Evolutionary conservation across 37 sponge, comb jelly and placozoan genomes (phyloP).

Genomic region (Theonella swinhoei): DNA sequence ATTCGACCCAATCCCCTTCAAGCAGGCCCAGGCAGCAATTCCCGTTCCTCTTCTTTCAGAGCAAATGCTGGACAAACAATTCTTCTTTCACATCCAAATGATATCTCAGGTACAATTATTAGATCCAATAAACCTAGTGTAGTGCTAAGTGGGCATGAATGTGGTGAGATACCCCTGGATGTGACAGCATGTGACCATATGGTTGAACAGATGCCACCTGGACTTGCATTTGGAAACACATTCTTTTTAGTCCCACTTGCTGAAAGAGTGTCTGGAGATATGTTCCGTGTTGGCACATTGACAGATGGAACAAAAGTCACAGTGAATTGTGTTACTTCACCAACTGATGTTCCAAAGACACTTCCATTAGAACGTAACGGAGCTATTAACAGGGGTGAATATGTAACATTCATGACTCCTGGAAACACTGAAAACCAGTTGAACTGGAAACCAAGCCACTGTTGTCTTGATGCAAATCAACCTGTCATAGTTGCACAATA

Average conservation of each 20-base stretch:
- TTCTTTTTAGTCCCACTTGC: slow-evolving; percentile 25
- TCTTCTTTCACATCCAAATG: neutral
- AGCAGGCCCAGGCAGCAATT: neutral
- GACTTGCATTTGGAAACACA: slow-evolving; percentile 10
- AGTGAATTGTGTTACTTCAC: slow-evolving; percentile 13
- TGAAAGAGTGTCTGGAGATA: slow-evolving; percentile 31
- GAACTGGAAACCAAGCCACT: slow-evolving; percentile 20
- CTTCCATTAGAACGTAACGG: neutral
- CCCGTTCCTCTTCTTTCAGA: neutral
- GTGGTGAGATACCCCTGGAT: slow-evolving; percentile 35
- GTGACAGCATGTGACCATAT: slow-evolving; percentile 59
- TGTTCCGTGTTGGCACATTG: slow-evolving; percentile 20
- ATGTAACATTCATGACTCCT: neutral
- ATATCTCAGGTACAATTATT: slow-evolving; percentile 52
- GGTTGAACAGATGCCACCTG: slow-evolving; percentile 63
- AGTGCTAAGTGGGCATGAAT: slow-evolving; percentile 41
- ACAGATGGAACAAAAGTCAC: slow-evolving; percentile 27
- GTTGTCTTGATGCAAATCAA: slow-evolving; percentile 40
- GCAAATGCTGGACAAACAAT: neutral
- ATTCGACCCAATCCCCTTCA: neutral
- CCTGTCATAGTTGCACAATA: slow-evolving; percentile 56
- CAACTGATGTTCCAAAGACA: neutral
- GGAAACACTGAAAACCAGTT: neutral
- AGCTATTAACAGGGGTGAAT: neutral
- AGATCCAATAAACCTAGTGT: slow-evolving; percentile 26